Evolutionary conservation across 2,888 invertebrate species (phyloP), one percentile per base, ranked within the genome.

Genomic region (Conistra vaccinii): DNA sequence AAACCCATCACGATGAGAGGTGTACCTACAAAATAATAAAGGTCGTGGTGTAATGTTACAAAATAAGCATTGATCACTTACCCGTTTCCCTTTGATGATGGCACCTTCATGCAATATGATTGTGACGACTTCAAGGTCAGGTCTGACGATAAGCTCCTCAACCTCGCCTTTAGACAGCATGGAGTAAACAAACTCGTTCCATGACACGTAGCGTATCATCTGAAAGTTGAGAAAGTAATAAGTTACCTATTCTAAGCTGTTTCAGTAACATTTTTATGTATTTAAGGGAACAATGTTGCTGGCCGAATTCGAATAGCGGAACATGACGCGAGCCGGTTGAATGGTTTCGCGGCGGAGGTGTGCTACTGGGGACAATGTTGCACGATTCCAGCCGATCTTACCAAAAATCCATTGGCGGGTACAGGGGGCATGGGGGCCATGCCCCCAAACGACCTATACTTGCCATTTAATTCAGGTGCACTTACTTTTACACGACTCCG

Each of bases 101-200:
- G 99, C 99, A 29, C 98, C 98, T 83, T 98, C 98, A 86, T 98
- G 97, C 23, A 99, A 94, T 78, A 98, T 97, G 71, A 99, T 98
- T 1, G 98, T 98, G 12, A 98, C 98, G 88, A 98, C 97, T 91
- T 98, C 98, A 88, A 98, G 96, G 90, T 98, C 98, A 0, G 99
- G 99, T 58, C 98, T 96, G 1, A 99, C 98, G 81, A 98, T 97
- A 17, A 99, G 95, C 94, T 98, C 98, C 88, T 98, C 98, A 0
- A 99, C 99, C 96, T 99, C 99, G 23, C 99, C 99, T 91, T 98
- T 98, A 0, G 98, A 98, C 72, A 99, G 94, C 98, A 99, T 98
- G 80, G 99, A 98, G 93, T 99, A 98, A 0, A 99, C 97, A 96
- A 99, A 99, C 95, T 99, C 99, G 94, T 99, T 99, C 99, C 99